Conservation (phyloP, 2,888 invertebrate genomes). For the Perdita meconis region DNA sequence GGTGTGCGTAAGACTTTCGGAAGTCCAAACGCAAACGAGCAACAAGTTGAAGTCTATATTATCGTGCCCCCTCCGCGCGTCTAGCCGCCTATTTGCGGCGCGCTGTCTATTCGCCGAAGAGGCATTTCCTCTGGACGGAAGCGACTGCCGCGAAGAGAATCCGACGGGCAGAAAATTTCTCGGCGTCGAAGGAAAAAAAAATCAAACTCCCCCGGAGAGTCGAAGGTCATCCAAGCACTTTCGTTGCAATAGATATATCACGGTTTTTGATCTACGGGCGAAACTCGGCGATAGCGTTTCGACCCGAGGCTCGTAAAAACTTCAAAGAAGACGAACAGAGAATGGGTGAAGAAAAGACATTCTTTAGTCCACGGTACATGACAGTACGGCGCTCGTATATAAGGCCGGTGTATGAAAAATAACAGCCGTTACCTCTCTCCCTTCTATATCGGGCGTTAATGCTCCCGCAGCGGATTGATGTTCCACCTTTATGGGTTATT, state of each 20-base stretch:
- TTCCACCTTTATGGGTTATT: constrained; percentile 83
- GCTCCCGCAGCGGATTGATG: constrained; percentile 82
- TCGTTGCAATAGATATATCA: constrained; percentile 83
- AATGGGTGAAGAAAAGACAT: constrained; percentile 44
- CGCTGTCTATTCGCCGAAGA: too few relatives aligned
- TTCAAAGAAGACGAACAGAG: constrained; percentile 73
- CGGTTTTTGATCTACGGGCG: constrained; percentile 80
- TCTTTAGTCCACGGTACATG: constrained; percentile 60
- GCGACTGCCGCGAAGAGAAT: too few relatives aligned
- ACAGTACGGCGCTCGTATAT: constrained; percentile 67
- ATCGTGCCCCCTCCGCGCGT: too few relatives aligned
- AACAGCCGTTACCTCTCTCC: constrained; percentile 78
- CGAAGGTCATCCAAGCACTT: constrained; percentile 76
- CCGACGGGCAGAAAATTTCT: too few relatives aligned
- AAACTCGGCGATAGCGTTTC: constrained; percentile 74
- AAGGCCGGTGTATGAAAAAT: constrained; percentile 82
- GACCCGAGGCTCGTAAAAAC: constrained; percentile 82
- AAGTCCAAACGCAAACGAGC: constrained; percentile 3
- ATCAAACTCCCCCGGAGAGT: constrained; percentile 12
- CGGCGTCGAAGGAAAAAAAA: not conserved
- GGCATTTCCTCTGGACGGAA: too few relatives aligned
- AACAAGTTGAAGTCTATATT: constrained; percentile 1
- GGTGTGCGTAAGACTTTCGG: not conserved
- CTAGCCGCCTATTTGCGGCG: too few relatives aligned
- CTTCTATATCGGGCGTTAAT: constrained; percentile 82